Evolutionary conservation across 1,140 invertebrate genomes (phyloP), one percentile per base, ranked within the genome.

Genomic region (Radopholus similis): DNA sequence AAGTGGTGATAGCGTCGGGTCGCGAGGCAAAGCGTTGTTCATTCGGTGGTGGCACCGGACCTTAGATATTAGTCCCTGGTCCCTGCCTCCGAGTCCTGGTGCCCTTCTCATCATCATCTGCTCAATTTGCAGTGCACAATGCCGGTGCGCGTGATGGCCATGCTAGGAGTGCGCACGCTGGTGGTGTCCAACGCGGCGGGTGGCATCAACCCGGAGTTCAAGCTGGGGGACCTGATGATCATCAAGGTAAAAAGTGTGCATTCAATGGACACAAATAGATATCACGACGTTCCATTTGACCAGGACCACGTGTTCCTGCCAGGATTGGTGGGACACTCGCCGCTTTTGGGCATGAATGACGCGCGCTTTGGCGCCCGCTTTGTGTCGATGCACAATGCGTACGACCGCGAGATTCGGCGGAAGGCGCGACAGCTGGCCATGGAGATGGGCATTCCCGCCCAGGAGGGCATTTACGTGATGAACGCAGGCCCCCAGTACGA

Each of bases 291-390:
- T n/a, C n/a, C n/a, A n/a, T n/a, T n/a, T n/a, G n/a, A n/a, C n/a
- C n/a, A n/a, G 59, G 82, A 83, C 58, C 83, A 84, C 67, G 82
- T 83, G 47, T 84, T 83, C 70, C 63, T 83, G 40, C 82, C 82
- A 4, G 82, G 76, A 11, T 66, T 83, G 18, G 57, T 59, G 18
- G 47, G 59, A 34, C 30, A 30, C 18, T 62, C 73, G 54, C 83
- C 82, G 26, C 59, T 83, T 9, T 72, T 81, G 53, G 82, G 82
- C 15, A 26, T 74, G 13, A 81, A 83, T 42, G 83, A 83, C 68
- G 67, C 70, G 18, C 84, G 86, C 64, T 87, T 86, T 81, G 86
- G 86, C 35, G 77, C 83, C 28, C 73, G 86, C 53, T 87, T 87
- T 71, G 84, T 84, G 3, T 77, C 85, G 13, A 73, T 86, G 56